phyloP scores from a whole-genome alignment of 2,797 vertebrate species.

The Neosilurus mollespiculum region DNA sequence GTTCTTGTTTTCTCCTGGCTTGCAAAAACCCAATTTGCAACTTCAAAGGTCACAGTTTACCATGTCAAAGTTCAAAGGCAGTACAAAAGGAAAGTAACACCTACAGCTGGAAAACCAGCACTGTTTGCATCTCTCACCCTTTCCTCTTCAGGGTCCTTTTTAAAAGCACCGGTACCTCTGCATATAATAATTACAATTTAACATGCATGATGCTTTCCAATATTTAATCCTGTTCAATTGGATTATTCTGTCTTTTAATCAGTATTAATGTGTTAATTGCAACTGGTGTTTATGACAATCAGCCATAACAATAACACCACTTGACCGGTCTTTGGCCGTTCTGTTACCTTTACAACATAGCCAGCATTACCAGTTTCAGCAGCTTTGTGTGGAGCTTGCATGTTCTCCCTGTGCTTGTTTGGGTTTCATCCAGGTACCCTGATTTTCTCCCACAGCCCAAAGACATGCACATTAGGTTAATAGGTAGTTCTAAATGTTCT shows the following conservation, averaged over 20 bases:
- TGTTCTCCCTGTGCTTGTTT: no score
- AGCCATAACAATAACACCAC: no score
- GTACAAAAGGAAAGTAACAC: neutral
- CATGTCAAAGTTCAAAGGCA: neutral
- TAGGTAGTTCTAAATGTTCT: no score
- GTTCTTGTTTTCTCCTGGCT: neutral
- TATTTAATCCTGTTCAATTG: neutral
- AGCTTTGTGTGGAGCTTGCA: no score
- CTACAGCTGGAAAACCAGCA: neutral
- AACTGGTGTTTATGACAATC: no score
- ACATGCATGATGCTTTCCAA: neutral
- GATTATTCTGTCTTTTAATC: neutral
- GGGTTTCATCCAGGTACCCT: no score
- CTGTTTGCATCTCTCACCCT: neutral
- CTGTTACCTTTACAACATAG: no score
- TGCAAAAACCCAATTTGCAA: neutral
- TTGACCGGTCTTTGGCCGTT: no score
- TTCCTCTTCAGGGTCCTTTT: neutral
- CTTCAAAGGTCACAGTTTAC: neutral
- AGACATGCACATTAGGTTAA: no score
- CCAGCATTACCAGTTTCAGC: no score
- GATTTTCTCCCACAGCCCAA: no score
- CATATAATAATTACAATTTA: neutral
- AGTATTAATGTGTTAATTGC: neutral
- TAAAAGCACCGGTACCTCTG: neutral